Conservation (phyloP, 2,113 vertebrate genomes). For the Erinaceus europaeus region DNA sequence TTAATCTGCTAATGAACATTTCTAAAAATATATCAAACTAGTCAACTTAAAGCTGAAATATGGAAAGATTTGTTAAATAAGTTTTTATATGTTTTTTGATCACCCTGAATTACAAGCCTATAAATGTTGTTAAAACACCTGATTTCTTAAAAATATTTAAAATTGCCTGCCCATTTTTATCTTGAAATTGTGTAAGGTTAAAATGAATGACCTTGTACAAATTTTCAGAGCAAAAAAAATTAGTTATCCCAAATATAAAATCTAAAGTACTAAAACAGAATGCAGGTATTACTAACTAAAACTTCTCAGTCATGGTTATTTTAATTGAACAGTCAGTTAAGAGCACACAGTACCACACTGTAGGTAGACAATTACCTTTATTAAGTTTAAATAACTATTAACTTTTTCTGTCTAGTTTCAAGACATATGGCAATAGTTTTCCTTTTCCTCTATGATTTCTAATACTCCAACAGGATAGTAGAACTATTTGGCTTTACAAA, state of each 20-base stretch:
- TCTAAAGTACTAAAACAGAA: neutral
- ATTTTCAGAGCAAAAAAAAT: conserved; percentile 18
- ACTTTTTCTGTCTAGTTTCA: neutral
- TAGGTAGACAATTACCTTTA: neutral
- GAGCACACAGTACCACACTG: neutral
- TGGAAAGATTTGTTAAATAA: no score
- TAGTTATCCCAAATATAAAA: conserved; percentile 1
- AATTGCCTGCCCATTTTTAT: neutral
- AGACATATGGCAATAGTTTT: neutral
- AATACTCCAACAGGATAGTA: neutral
- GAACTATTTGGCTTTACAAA: neutral
- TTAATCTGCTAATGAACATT: no score
- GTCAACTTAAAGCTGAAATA: no score
- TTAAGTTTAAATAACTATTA: conserved; percentile 41
- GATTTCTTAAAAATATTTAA: conserved; percentile 29
- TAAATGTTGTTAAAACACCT: no score
- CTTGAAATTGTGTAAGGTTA: neutral
- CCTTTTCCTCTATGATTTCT: conserved; percentile 27
- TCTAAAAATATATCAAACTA: no score
- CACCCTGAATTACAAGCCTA: no score
- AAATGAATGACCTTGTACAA: neutral
- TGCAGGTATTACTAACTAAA: conserved; percentile 23
- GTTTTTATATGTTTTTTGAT: no score
- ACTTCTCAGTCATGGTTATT: neutral
- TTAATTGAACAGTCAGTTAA: neutral